Conservation (phyloP, 2,797 vertebrate genomes). For the Acipenser oxyrinchus region DNA sequence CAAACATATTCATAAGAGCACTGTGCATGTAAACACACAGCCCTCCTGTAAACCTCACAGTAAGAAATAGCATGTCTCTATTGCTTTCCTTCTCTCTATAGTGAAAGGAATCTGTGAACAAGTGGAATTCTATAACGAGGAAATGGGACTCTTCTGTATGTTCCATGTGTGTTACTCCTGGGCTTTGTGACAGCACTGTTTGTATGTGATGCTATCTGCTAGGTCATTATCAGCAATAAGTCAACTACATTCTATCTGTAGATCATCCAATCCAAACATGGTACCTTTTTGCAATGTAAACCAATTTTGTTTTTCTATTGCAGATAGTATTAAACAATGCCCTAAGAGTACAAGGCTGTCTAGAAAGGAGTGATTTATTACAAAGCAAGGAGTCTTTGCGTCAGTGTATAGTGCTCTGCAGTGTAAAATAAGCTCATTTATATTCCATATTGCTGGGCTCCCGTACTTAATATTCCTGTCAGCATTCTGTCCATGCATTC, state of each 20-base stretch:
- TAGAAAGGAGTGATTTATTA: conserved; percentile 79
- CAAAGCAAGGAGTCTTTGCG: conserved; percentile 66
- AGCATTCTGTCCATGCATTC: conserved; percentile 60
- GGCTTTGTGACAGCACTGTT: conserved; percentile 41
- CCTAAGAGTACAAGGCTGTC: conserved; percentile 69
- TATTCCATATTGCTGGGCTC: conserved; percentile 75
- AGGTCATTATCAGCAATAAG: conserved; percentile 74
- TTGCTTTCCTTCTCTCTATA: conserved; percentile 33
- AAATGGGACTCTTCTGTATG: conserved; percentile 62
- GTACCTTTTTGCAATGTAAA: conserved; percentile 62
- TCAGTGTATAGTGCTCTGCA: conserved; percentile 68
- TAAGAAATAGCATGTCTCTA: conserved; percentile 58
- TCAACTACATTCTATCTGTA: conserved; percentile 63
- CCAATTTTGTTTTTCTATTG: conserved; percentile 67
- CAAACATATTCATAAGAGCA: conserved; percentile 44
- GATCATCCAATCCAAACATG: conserved; percentile 45
- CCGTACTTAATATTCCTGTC: conserved; percentile 77
- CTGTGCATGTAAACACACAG: conserved; percentile 22
- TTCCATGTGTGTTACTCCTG: conserved; percentile 59
- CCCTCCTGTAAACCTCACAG: conserved; percentile 28
- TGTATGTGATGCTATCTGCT: conserved; percentile 48
- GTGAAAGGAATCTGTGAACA: conserved; percentile 49
- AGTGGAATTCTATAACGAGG: conserved; percentile 48
- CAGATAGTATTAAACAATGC: conserved; percentile 78
- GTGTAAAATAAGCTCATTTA: conserved; percentile 80